phyloP scores from a whole-genome alignment of 2,113 vertebrate species.

The Calonectris borealis region DNA sequence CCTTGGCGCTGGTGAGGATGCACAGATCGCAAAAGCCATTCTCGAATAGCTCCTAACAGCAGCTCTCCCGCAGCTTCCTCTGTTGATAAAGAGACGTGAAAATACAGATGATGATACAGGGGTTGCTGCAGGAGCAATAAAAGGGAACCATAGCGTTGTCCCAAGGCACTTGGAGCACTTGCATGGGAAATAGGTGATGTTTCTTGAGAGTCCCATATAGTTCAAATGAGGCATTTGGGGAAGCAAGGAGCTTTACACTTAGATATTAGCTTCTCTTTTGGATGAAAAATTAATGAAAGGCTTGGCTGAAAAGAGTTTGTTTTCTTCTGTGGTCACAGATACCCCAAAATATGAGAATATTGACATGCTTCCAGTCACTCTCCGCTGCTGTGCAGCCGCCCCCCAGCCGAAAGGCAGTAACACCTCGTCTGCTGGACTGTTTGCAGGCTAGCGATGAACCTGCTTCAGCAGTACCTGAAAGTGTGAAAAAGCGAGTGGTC shows the following conservation, averaged over 20 bases:
- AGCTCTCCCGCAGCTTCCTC: background rate
- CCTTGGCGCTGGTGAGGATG: background rate
- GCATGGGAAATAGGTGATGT: background rate
- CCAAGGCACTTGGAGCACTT: background rate
- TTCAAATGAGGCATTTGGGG: background rate
- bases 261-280: background rate
- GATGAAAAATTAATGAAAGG: background rate
- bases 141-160: background rate
- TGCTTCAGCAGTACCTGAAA: background rate
- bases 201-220: background rate
- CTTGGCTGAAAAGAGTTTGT: background rate
- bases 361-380: background rate
- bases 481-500: background rate
- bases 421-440: background rate
- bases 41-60: background rate
- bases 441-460: background rate
- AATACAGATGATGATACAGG: background rate
- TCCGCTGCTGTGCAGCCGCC: background rate
- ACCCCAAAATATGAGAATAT: background rate
- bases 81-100: background rate
- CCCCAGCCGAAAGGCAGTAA: background rate
- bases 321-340: background rate
- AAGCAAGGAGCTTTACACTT: background rate
- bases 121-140: background rate
- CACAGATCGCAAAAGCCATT: background rate